phyloP scores from a whole-genome alignment of 2,797 vertebrate species.

The Manis javanica region DNA sequence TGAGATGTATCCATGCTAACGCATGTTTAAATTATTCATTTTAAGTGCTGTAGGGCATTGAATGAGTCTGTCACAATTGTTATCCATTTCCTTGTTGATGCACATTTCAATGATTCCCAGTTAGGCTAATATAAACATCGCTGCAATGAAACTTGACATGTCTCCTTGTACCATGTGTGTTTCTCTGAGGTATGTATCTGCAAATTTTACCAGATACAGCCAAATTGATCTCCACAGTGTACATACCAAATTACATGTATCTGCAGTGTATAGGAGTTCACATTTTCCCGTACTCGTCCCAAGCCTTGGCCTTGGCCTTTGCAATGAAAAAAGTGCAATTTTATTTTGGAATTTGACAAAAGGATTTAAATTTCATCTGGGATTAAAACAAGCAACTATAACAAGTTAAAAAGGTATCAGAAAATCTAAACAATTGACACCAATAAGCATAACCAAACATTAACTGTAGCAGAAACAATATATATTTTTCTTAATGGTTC shows the following conservation, averaged over 20 bases:
- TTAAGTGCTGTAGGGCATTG: conserved; percentile 11
- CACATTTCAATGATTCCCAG: background rate
- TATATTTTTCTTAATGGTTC: conserved; percentile 14
- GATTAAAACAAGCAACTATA: background rate
- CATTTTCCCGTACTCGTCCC: background rate
- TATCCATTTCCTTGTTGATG: conserved; percentile 3
- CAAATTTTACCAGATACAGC: background rate
- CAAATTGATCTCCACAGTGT: background rate
- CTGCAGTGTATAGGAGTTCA: background rate
- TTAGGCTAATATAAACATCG: background rate
- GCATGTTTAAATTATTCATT: conserved; percentile 10
- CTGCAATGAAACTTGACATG: background rate
- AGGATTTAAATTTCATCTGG: conserved; percentile 9
- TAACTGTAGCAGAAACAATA: background rate
- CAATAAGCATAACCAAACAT: background rate
- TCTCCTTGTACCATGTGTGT: conserved; percentile 6
- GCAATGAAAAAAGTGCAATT: background rate
- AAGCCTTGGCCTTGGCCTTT: background rate
- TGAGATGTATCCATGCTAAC: background rate
- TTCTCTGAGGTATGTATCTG: conserved; percentile 16
- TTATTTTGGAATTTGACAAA: conserved; percentile 31
- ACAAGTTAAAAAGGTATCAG: background rate
- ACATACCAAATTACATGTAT: background rate
- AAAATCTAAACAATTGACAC: background rate
- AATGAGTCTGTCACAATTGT: background rate